Evolutionary conservation across 2,888 invertebrate genomes (phyloP).

Genomic region (Psylliodes chrysocephalus): DNA sequence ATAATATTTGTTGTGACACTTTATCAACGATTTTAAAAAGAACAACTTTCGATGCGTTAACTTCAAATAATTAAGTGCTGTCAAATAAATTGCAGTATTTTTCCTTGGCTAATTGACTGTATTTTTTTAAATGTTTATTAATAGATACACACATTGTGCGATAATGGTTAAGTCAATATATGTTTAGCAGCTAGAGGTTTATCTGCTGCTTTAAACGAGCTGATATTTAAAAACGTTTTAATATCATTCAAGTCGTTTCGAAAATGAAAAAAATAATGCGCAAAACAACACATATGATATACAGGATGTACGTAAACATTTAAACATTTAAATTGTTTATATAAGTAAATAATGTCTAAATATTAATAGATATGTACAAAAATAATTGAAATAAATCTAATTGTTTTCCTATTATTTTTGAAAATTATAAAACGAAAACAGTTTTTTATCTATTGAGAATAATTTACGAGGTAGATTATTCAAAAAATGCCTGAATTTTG

Average conservation of each 20-base stretch:
- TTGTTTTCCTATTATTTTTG: too few species aligned
- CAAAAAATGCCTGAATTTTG: too few species aligned
- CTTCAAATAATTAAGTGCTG: constrained; percentile 1
- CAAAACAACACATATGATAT: too few species aligned
- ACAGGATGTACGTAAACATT: too few species aligned
- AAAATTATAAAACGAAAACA: too few species aligned
- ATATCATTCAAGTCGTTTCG: not conserved
- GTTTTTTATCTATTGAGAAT: too few species aligned
- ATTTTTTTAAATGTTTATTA: constrained; percentile 7
- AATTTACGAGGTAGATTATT: too few species aligned
- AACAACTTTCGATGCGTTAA: constrained; percentile 11
- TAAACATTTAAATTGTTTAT: too few species aligned
- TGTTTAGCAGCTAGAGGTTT: not conserved
- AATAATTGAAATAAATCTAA: too few species aligned
- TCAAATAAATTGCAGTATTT: constrained; percentile 10
- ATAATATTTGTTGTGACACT: constrained; percentile 8
- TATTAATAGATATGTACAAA: too few species aligned
- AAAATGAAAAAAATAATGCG: not conserved
- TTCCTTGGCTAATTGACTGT: constrained; percentile 1
- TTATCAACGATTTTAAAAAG: not conserved
- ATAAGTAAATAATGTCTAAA: too few species aligned
- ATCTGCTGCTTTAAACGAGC: not conserved
- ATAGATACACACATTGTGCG: not conserved
- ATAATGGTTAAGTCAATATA: constrained; percentile 1
- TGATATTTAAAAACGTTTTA: constrained; percentile 8